Conservation (phyloP, 2,113 vertebrate species). For the Leucopsar rothschildi region DNA sequence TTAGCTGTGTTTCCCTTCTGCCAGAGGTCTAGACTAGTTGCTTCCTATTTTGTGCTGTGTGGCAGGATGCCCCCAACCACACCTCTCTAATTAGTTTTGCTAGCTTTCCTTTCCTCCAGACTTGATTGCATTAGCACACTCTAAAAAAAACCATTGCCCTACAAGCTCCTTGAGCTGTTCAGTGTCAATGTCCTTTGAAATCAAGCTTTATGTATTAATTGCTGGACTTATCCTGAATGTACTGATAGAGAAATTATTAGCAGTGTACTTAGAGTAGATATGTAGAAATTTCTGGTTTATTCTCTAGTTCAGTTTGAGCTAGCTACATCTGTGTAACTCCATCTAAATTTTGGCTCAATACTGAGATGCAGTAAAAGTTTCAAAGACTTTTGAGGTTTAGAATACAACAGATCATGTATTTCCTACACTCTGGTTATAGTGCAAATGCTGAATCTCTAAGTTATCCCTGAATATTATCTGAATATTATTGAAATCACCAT, state of each 20-base stretch:
- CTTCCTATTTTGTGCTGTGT: slow-evolving; percentile 39
- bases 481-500: background rate
- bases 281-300: background rate
- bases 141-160: background rate
- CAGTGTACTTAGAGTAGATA: background rate
- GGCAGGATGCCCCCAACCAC: slow-evolving; percentile 12
- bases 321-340: background rate
- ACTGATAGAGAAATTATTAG: background rate
- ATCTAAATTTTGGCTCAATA: background rate
- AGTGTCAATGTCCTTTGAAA: background rate
- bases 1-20: background rate
- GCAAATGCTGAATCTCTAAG: background rate
- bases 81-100: background rate
- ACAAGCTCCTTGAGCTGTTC: background rate
- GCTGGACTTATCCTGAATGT: background rate
- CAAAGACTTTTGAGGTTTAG: background rate
- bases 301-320: background rate
- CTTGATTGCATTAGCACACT: background rate
- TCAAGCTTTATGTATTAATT: background rate
- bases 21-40: slow-evolving; percentile 27
- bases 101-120: background rate
- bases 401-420: background rate
- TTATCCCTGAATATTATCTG: background rate
- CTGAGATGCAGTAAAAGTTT: background rate
- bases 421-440: rapidly evolving